Base-by-base conservation (phyloP, 2,888 invertebrate genomes). In the Eupeodes latifasciatus region DNA sequence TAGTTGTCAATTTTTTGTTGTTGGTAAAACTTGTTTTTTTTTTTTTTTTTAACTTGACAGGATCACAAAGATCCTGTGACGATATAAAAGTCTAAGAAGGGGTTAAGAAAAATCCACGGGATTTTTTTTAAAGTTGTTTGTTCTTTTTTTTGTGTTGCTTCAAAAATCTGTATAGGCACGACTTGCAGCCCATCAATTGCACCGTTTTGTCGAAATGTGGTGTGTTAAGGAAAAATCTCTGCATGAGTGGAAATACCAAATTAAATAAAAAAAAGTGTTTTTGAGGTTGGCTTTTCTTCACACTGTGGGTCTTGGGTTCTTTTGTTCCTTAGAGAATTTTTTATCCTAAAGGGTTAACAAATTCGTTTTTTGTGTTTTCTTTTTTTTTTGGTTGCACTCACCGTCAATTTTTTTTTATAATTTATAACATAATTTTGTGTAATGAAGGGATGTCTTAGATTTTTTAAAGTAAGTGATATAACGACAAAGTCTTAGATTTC, bases 351-450 rank as follows among this genome's bases (percentile, higher is more conserved):
- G 77, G 84, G 74, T 84, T 79, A 67, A 34, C 67, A 59, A 61
- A 55, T 72, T 59, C 11, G n/a, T 4, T 64, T 64, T 14, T 67
- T 59, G 36, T 19, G 11, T 51, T 40, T 12, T 53, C 16, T 75
- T 74, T 79, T 79, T 83, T 82, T 80, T 55, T 57, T 57, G 64
- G 66, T 78, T 79, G 86, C 79, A 82, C 72, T 82, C 69, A 69
- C 55, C 64, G 81, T 81, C 72, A 85, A 55, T 74, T 84, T 85
- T 84, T 66, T 85, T 85, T 40, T 40, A 27, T 27, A 40, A 88
- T 88, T 88, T 88, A 88, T 88, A 88, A 88, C 88, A 88, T 88
- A 88, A 88, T 88, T 88, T 88, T 85, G 77, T 44, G 44, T 69
- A 88, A 81, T 85, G 74, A 53, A 87, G 71, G 84, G 78, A 78